phyloP scores from a whole-genome alignment of 1,140 invertebrate genomes.

The Charaxes varanes region DNA sequence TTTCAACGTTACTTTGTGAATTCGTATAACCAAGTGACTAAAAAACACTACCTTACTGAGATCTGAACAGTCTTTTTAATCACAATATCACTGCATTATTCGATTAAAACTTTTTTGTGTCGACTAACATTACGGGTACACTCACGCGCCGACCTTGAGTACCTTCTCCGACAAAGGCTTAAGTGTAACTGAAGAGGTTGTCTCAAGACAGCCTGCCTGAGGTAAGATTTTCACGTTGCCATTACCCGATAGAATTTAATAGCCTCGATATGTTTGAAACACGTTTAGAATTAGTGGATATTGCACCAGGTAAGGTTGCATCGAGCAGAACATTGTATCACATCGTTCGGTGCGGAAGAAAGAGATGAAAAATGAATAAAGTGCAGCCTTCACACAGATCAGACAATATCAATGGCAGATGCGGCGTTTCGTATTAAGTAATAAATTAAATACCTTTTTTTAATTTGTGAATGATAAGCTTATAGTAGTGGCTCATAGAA shows the following conservation, averaged over 20 bases:
- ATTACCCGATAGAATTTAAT: slow-evolving; percentile 29
- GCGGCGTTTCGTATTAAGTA: neutral
- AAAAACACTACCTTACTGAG: slow-evolving; percentile 36
- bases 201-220: slow-evolving; percentile 44
- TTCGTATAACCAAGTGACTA: slow-evolving; percentile 12
- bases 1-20: slow-evolving; percentile 11
- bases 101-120: slow-evolving; percentile 34
- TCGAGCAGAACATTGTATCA: slow-evolving; percentile 47
- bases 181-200: slow-evolving; percentile 48
- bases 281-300: neutral
- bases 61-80: slow-evolving; percentile 42
- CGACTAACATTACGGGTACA: slow-evolving; percentile 21
- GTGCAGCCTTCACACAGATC: slow-evolving; percentile 27
- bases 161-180: slow-evolving; percentile 35
- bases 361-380: slow-evolving; percentile 50
- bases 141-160: slow-evolving; percentile 16
- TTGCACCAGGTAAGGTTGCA: slow-evolving; percentile 20
- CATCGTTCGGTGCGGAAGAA: slow-evolving; percentile 36
- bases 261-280: slow-evolving; percentile 8
- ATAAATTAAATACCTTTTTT: neutral
- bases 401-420: neutral
- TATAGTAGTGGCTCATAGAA: too few species aligned
- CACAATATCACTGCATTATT: slow-evolving; percentile 54
- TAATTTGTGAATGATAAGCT: too few species aligned
- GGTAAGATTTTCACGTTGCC: slow-evolving; percentile 58